Evolutionary conservation across 2,113 vertebrate genomes (phyloP), one percentile per base, ranked within the genome.

Genomic region (Pterophyllum scalare): DNA sequence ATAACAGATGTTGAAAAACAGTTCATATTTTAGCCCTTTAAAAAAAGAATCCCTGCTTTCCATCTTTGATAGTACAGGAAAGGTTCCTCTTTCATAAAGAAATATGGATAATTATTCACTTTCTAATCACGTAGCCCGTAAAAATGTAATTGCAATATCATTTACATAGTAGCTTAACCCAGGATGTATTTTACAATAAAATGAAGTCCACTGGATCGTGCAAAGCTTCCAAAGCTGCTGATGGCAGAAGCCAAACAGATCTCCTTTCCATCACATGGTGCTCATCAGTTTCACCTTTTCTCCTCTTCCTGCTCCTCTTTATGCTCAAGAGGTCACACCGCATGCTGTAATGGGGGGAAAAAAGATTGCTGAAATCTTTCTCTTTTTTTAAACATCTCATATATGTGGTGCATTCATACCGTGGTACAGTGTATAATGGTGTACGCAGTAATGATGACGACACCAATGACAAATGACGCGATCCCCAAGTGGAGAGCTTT

Each of bases 401-500:
- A 14, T 24, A 56, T 75, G 5, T 24, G 35, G 11, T 15, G 40
- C 10, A 11, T 56, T 79, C 95, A 90, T 96, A 97, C 97, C 94
- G 94, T 95, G n/a, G 96, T 93, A 90, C 97, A 97, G 84, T 97
- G 96, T 81, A 98, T 95, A 2, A 81, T 88, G 10, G 87, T 96
- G 75, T 90, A 97, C 78, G 96, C 81, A 2, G 92, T 91, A 3
- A 97, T 96, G 88, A 97, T 86, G 83, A 97, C 6, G 6, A 97
- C 92, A 77, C 97, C 97, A 0, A 97, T 97, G 86, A 97, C 70
- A 67, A 97, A 95, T 1, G 97, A 97, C 6, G 95, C 95, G 0
- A 97, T 91, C 26, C 96, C 96, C 24, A 98, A 95, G 93, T 97
- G 95, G 67, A 97, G 94, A 7, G 97, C 97, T 19, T 96, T 97